These are phyloP conservation scores for Trissolcus basalis DNA, from an alignment of 1,140 invertebrate species.

Conservation along the genomic window DNA sequence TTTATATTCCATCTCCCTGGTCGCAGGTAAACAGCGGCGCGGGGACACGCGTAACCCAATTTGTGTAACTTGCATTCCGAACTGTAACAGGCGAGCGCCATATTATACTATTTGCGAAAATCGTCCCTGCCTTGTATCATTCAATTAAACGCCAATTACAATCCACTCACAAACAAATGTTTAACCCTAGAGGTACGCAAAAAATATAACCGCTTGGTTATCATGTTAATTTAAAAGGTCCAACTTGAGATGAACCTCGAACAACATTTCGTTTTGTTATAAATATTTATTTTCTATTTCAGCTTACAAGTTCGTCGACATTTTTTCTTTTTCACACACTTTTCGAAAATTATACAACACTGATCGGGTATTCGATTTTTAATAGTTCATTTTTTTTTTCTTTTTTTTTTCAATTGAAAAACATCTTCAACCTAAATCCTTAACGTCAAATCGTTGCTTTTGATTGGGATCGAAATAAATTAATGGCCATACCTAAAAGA, in stretches of 20 bases:
- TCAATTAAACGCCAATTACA: background rate
- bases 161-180: background rate
- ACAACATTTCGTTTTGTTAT: too few species aligned
- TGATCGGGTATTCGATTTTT: too few species aligned
- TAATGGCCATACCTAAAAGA: conserved; percentile 3
- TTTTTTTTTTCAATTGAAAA: background rate
- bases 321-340: too few species aligned
- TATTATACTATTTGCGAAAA: conserved; percentile 33
- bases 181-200: too few species aligned
- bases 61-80: conserved; percentile 53
- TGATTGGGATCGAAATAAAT: background rate
- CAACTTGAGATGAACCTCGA: too few species aligned
- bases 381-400: conserved; percentile 1
- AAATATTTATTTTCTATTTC: too few species aligned
- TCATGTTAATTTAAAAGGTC: too few species aligned
- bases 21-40: conserved; percentile 56
- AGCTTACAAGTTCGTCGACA: too few species aligned
- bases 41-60: conserved; percentile 51
- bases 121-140: conserved; percentile 4
- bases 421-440: too few species aligned
- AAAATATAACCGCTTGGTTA: too few species aligned
- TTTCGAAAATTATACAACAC: too few species aligned
- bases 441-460: background rate
- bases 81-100: conserved; percentile 11
- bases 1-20: conserved; percentile 61